A percentile compares a stretch with the other conserved stretches of the same genome.
phyloP scores from a whole-genome alignment of 2,888 invertebrate species.

The Drosophila mimica region DNA sequence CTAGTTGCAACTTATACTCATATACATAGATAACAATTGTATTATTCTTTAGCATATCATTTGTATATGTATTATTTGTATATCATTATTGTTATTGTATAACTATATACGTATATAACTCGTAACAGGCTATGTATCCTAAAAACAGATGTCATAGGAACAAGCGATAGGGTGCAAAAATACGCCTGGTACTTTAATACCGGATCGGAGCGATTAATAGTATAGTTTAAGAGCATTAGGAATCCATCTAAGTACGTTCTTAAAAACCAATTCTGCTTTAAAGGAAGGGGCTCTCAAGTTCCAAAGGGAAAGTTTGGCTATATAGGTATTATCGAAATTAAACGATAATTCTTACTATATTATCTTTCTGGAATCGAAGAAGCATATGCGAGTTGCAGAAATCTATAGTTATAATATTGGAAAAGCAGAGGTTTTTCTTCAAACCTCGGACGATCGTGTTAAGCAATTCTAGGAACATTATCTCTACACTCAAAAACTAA shows the following conservation, averaged over 20 bases:
- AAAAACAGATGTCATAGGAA: conserved; percentile 40
- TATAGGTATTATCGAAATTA: background rate
- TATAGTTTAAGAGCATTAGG: conserved; percentile 9
- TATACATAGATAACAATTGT: conserved; percentile 28
- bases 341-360: background rate
- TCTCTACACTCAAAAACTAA: conserved; percentile 5
- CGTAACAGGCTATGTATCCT: conserved; percentile 23
- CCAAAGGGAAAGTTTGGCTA: background rate
- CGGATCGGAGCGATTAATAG: conserved; percentile 12
- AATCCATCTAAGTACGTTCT: background rate
- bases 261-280: background rate
- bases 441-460: conserved; percentile 17
- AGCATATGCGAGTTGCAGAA: background rate
- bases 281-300: background rate
- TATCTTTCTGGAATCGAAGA: background rate
- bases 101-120: conserved; percentile 3
- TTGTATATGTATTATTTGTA: background rate
- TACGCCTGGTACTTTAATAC: conserved; percentile 4
- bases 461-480: conserved; percentile 25
- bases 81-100: conserved; percentile 8
- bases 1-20: conserved; percentile 5
- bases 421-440: background rate
- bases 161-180: conserved; percentile 33
- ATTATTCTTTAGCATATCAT: conserved; percentile 4
- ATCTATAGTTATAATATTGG: background rate